Evolutionary conservation across 2,113 vertebrate genomes (phyloP).

Genomic region (Saimiri boliviensis): DNA sequence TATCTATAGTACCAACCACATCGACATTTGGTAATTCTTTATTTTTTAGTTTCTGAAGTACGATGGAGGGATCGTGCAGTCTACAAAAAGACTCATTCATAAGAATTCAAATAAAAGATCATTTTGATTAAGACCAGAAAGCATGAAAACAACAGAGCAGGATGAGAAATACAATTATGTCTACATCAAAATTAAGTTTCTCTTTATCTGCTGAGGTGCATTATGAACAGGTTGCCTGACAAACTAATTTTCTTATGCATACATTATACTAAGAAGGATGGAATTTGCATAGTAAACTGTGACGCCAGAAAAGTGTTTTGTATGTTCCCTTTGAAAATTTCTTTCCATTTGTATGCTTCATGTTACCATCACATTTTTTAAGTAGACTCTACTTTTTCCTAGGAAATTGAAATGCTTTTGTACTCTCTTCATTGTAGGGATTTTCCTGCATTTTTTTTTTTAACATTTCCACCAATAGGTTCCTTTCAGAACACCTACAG

Average conservation of each 20-base stretch:
- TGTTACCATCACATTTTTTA: slow-evolving; percentile 55
- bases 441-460: slow-evolving; percentile 36
- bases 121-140: slow-evolving; percentile 8
- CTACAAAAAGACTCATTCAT: background rate
- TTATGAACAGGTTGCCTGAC: background rate
- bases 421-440: slow-evolving; percentile 35
- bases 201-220: background rate
- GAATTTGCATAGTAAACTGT: background rate
- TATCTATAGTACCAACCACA: background rate
- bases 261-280: background rate
- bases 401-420: slow-evolving; percentile 51
- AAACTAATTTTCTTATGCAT: slow-evolving; percentile 22
- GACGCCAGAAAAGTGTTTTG: background rate
- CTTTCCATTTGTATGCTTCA: slow-evolving; percentile 45
- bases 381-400: slow-evolving; percentile 44
- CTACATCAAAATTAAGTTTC: background rate
- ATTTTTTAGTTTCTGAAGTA: background rate
- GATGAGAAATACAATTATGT: background rate
- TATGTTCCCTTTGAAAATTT: slow-evolving; percentile 32
- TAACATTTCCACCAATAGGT: slow-evolving; percentile 36
- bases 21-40: background rate
- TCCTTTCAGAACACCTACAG: slow-evolving; percentile 68
- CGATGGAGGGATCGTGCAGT: background rate
- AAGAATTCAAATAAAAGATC: slow-evolving; percentile 41
- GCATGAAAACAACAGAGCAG: background rate